These are phyloP conservation scores for Sylvicola cinctus DNA, from an alignment of 2,888 invertebrate species.

Conservation along the genomic window DNA sequence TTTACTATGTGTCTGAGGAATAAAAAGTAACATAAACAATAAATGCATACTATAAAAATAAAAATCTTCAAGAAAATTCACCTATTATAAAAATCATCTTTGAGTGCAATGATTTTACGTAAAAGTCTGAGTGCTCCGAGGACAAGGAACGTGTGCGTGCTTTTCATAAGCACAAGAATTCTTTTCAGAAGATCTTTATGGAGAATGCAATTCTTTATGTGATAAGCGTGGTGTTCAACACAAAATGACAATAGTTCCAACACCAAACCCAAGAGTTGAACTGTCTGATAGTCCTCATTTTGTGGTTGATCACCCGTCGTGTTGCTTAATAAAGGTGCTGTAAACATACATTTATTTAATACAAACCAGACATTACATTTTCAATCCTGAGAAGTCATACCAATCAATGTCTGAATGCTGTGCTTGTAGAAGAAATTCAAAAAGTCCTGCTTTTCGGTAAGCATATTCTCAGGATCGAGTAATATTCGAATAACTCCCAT, in stretches of 20 bases:
- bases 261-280: conserved; percentile 84
- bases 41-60: conserved; percentile 1
- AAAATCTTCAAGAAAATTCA: conserved; percentile 8
- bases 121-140: conserved; percentile 91
- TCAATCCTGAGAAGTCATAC: conserved; percentile 27
- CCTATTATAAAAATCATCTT: conserved; percentile 94
- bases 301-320: conserved; percentile 76
- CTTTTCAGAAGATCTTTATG: conserved; percentile 90
- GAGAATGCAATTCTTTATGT: conserved; percentile 94
- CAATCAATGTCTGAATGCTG: conserved; percentile 88
- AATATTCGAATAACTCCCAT: conserved; percentile 85
- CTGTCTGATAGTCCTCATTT: conserved; percentile 90
- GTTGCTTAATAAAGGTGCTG: conserved; percentile 83
- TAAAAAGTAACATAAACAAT: conserved; percentile 1
- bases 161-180: conserved; percentile 90
- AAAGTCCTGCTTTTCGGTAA: conserved; percentile 95
- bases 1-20: conserved; percentile 64
- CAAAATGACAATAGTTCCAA: conserved; percentile 93
- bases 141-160: conserved; percentile 91
- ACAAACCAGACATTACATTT: conserved; percentile 7
- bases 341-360: conserved; percentile 6
- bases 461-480: conserved; percentile 96
- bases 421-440: conserved; percentile 97
- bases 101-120: conserved; percentile 89
- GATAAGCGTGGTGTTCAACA: conserved; percentile 97